These are phyloP conservation scores for Accipiter cooperii DNA, from an alignment of 2,113 vertebrate genomes.

Conservation along the genomic window DNA sequence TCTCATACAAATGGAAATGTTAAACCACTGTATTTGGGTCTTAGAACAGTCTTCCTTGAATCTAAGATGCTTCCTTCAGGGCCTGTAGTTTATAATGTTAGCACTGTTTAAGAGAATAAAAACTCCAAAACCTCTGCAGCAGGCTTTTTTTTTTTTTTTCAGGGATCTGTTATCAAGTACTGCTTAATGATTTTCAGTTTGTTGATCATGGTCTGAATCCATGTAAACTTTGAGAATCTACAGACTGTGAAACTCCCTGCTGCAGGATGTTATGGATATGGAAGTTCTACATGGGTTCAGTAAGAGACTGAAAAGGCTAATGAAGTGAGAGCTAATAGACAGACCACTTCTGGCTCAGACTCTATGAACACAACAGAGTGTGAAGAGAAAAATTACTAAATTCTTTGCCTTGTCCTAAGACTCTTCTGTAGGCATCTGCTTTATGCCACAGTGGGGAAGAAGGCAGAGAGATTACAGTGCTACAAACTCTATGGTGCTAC, in stretches of 20 bases:
- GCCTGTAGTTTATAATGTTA: neutral
- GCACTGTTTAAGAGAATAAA: neutral
- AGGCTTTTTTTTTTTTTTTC: neutral
- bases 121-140: neutral
- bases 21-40: neutral
- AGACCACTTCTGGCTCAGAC: neutral
- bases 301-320: neutral
- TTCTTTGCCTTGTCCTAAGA: neutral
- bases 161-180: neutral
- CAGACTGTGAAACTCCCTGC: neutral
- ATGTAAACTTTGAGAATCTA: neutral
- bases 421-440: neutral
- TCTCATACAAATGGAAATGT: neutral
- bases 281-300: neutral
- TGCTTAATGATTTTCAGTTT: neutral
- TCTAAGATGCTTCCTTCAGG: neutral
- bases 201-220: neutral
- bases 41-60: neutral
- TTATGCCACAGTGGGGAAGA: neutral
- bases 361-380: too few species aligned
- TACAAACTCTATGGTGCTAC: neutral
- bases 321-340: neutral
- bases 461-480: neutral
- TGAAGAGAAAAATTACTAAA: neutral
- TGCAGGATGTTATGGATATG: neutral